Conservation (phyloP, 64 coral and sea anemone genomes). For the Montipora cactus region DNA sequence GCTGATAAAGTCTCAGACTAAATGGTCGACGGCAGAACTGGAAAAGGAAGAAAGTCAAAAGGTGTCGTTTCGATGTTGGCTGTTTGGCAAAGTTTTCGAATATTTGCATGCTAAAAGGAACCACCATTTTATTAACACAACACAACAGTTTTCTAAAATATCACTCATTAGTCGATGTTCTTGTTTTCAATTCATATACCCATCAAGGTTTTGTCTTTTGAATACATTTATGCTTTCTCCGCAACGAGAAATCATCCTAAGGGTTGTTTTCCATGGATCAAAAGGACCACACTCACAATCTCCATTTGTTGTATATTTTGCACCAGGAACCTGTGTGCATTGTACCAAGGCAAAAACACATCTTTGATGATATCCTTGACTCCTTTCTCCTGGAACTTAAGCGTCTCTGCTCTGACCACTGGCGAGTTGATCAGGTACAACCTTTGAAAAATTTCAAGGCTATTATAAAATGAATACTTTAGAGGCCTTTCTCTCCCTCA, state of each 20-base stretch:
- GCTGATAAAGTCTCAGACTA: no score
- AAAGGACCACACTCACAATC: conserved; percentile 57
- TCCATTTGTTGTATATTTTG: conserved; percentile 91
- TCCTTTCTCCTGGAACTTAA: conserved; percentile 99
- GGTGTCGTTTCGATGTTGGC: no score
- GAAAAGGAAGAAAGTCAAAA: no score
- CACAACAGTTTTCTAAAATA: no score
- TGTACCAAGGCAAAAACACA: conserved; percentile 98
- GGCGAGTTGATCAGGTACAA: conserved; percentile 99
- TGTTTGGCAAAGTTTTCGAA: no score
- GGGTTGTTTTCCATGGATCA: background rate
- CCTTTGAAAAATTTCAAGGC: conserved; percentile 40
- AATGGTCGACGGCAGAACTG: no score
- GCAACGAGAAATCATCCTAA: background rate
- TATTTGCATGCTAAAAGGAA: no score
- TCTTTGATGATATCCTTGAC: conserved; percentile 99
- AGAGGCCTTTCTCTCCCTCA: background rate
- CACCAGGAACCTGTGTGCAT: conserved; percentile 92
- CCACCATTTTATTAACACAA: no score
- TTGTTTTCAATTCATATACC: no score
- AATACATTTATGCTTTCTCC: background rate
- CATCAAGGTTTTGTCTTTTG: no score
- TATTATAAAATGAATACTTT: background rate
- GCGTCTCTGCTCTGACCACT: conserved; percentile 96
- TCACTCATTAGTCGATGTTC: no score